phyloP scores from a whole-genome alignment of 2,113 vertebrate genomes.

The Thomomys bottae region DNA sequence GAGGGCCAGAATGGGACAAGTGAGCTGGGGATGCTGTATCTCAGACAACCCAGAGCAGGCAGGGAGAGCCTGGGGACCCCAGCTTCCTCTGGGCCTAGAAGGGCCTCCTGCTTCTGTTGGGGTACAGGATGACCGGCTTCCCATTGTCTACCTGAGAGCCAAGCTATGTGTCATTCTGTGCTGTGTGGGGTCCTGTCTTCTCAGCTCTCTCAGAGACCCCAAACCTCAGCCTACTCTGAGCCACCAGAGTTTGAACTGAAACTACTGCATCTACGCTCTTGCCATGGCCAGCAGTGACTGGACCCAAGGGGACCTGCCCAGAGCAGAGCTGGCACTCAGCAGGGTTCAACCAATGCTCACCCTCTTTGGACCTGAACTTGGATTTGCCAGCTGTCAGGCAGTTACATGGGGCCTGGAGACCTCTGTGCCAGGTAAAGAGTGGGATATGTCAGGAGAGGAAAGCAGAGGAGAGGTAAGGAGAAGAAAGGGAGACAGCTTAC shows the following conservation, averaged over 20 bases:
- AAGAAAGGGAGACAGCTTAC: background rate
- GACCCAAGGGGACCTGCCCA: background rate
- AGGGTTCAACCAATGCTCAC: background rate
- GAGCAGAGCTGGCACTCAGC: background rate
- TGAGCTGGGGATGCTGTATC: slow-evolving; percentile 24
- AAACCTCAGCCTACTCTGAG: background rate
- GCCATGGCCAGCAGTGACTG: background rate
- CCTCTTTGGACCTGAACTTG: background rate
- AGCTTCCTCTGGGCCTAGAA: no score
- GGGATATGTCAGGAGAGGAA: no score
- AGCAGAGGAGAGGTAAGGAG: background rate
- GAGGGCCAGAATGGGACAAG: slow-evolving; percentile 65
- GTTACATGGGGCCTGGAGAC: background rate
- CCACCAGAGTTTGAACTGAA: background rate
- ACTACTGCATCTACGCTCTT: background rate
- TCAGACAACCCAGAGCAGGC: no score
- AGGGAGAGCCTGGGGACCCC: background rate
- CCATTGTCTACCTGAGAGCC: background rate
- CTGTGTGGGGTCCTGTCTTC: accelerated
- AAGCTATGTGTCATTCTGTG: no score
- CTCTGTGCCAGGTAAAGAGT: background rate
- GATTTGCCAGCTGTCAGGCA: background rate
- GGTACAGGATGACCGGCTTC: background rate
- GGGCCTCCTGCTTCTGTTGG: background rate
- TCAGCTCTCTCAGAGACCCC: no score